Base-by-base conservation (phyloP, 2,113 vertebrate species). In the Cinclus cinclus region DNA sequence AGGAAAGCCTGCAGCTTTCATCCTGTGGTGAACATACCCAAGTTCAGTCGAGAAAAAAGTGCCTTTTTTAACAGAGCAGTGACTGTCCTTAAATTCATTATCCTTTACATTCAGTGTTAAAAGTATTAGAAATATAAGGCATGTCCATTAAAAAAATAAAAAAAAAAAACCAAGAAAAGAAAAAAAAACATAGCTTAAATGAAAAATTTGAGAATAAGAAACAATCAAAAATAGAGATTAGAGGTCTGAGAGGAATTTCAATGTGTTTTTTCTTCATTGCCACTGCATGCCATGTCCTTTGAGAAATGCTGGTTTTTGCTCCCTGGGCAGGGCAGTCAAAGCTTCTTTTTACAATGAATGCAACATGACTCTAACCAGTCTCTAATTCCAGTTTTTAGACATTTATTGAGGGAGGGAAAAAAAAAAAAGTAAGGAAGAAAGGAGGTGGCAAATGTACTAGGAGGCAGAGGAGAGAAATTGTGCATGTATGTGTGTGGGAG, bases 401-500 rank as follows among this genome's bases (percentile, higher is more conserved):
- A 83, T 87, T 79, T 97, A 76, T n/a, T 91, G 83, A 70, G 50
- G 58, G 53, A 89, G 64, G 44, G 1, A 1, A 31, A 55, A 83
- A 84, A 84, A 78, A 81, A 82, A 78, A 60, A 44, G 27, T 60
- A 73, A 80, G 46, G 23, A 94, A 60, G 49, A 62, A 90, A n/a
- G 49, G 33, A 46, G 37, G 41, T 52, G 55, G 70, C 8, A 89
- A 89, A 95, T 62, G 46, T 75, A 69, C 63, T 63, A 76, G 70
- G 80, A 94, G 80, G 69, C 89, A 94, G 74, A 76, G 67, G 82
- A 88, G 87, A 87, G 41, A 94, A 94, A 93, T 21, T 85, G 70
- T 85, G 46, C 31, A 53, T 85, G 28, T 70, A 63, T 73, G 42
- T 56, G 74, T 77, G 87, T 65, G 75, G 62, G 91, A 87, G 78